Evolutionary conservation across 2,888 invertebrate species (phyloP).

Genomic region (Cantharis rustica): DNA sequence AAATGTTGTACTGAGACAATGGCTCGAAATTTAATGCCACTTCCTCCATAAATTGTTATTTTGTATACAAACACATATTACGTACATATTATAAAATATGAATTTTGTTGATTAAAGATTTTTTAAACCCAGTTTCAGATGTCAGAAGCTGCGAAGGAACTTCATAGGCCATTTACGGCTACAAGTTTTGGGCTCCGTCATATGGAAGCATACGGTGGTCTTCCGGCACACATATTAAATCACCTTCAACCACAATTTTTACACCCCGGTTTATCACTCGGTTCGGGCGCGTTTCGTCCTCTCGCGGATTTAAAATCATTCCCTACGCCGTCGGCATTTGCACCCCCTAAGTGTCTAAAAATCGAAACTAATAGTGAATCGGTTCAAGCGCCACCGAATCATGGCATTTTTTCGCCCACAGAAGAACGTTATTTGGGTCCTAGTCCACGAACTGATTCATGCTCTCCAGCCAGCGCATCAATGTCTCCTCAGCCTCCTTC

Average conservation of each 20-base stretch:
- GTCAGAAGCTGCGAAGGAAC: constrained; percentile 64
- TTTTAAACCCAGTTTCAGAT: constrained; percentile 49
- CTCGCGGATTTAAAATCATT: constrained; percentile 62
- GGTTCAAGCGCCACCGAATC: constrained; percentile 47
- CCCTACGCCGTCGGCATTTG: constrained; percentile 68
- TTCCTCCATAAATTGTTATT: neutral
- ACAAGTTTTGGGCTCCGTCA: constrained; percentile 61
- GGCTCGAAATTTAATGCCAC: constrained; percentile 27
- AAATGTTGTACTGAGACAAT: constrained; percentile 47
- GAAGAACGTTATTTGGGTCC: constrained; percentile 55
- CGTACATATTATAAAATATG: neutral
- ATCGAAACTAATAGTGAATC: constrained; percentile 55
- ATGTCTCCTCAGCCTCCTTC: constrained; percentile 55
- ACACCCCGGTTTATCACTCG: constrained; percentile 68
- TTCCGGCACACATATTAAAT: constrained; percentile 69
- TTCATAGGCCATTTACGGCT: constrained; percentile 69
- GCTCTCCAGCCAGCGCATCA: constrained; percentile 66
- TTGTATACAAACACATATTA: neutral
- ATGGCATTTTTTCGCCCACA: constrained; percentile 53
- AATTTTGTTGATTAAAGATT: neutral
- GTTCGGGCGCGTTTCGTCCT: constrained; percentile 64
- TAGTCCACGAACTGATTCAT: constrained; percentile 62
- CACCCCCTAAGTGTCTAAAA: constrained; percentile 69
- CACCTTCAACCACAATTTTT: constrained; percentile 75
- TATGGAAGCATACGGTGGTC: constrained; percentile 65